Conservation (phyloP, 2,113 vertebrate species). For the Regulus satrapa region DNA sequence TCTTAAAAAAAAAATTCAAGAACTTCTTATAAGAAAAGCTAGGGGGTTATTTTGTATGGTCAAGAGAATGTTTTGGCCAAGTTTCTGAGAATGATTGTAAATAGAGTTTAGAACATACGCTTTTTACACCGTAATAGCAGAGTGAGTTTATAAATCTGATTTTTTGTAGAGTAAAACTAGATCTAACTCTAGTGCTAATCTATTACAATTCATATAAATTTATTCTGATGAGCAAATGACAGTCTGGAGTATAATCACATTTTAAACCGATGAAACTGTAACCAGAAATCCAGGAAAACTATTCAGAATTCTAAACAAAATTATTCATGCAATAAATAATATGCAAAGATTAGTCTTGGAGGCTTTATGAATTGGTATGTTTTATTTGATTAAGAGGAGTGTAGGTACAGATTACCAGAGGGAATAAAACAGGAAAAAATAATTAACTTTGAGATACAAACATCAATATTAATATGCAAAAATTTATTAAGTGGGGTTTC, state of each 20-base stretch:
- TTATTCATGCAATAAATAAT: slow-evolving; percentile 3
- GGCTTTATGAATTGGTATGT: neutral
- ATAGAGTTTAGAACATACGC: neutral
- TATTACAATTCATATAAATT: neutral
- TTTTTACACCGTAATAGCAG: neutral
- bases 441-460: neutral
- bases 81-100: neutral
- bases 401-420: neutral
- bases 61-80: neutral
- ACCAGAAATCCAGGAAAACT: neutral
- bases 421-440: neutral
- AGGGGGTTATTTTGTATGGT: neutral
- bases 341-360: neutral
- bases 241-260: neutral
- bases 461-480: neutral
- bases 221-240: neutral
- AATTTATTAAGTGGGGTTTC: neutral
- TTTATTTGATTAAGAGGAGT: neutral
- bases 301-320: neutral
- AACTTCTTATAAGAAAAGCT: neutral
- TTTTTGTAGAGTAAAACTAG: neutral
- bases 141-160: neutral
- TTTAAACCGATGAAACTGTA: slow-evolving; percentile 27
- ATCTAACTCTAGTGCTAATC: neutral
- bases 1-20: neutral